These are phyloP conservation scores for Drosophila funebris DNA, from an alignment of 1,140 invertebrate genomes.

Conservation along the genomic window DNA sequence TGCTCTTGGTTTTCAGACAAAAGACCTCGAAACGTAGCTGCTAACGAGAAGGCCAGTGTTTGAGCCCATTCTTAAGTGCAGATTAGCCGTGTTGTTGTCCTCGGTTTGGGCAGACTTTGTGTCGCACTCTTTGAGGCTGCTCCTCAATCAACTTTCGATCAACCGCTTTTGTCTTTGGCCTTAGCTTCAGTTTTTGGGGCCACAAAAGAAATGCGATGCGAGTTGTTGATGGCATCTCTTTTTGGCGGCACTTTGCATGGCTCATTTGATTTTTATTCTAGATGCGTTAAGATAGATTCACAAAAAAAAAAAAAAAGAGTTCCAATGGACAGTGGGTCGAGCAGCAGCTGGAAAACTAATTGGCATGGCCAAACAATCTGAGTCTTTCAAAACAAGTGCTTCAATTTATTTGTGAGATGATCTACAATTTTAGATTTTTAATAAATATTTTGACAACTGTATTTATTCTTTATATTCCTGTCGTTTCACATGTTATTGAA, in stretches of 20 bases:
- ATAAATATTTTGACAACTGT: too few relatives aligned
- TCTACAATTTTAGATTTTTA: too few relatives aligned
- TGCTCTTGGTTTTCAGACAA: slow-evolving; percentile 12
- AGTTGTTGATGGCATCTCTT: slow-evolving; percentile 48
- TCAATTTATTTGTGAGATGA: too few relatives aligned
- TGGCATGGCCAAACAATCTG: background rate
- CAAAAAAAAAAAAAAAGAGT: slow-evolving; percentile 18
- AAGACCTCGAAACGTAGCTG: slow-evolving; percentile 8
- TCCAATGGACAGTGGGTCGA: slow-evolving; percentile 43
- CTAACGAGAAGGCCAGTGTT: slow-evolving; percentile 60
- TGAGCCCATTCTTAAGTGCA: slow-evolving; percentile 50
- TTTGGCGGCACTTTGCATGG: slow-evolving; percentile 77
- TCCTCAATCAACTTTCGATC: slow-evolving; percentile 76
- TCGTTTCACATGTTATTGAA: too few relatives aligned
- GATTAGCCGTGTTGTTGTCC: slow-evolving; percentile 63
- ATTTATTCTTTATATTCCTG: too few relatives aligned
- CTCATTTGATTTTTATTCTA: slow-evolving; percentile 78
- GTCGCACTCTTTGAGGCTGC: slow-evolving; percentile 60
- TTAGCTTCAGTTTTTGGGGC: slow-evolving; percentile 5
- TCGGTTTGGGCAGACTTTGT: slow-evolving; percentile 65
- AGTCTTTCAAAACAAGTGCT: too few relatives aligned
- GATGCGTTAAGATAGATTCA: slow-evolving; percentile 75
- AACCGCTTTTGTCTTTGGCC: slow-evolving; percentile 65
- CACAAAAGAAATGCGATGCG: slow-evolving; percentile 38
- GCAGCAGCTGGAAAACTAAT: background rate